A percentile compares a stretch with the other conserved stretches of the same genome.
Conservation (phyloP, 2,888 invertebrate species). For the Drosophila recens region DNA sequence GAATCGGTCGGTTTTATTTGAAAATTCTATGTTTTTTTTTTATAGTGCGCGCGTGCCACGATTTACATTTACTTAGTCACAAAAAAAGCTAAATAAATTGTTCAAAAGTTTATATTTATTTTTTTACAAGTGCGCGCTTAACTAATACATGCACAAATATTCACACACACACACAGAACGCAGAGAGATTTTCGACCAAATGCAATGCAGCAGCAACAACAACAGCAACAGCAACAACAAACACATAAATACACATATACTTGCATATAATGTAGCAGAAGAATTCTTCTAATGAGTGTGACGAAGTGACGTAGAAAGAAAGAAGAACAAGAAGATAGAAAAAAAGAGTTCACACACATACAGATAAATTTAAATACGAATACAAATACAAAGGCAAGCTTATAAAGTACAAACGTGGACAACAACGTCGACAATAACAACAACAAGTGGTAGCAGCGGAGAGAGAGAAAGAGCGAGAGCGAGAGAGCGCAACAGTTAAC, state of each 20-base stretch:
- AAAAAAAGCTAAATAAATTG: slow-evolving; percentile 50
- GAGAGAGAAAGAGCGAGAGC: background rate
- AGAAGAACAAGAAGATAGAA: slow-evolving; percentile 42
- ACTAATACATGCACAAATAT: slow-evolving; percentile 10
- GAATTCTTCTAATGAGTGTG: slow-evolving; percentile 65
- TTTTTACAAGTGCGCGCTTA: slow-evolving; percentile 57
- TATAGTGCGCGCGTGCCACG: slow-evolving; percentile 62
- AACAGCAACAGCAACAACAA: slow-evolving; percentile 33
- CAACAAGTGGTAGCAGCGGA: slow-evolving; percentile 27
- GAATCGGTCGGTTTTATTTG: slow-evolving; percentile 54
- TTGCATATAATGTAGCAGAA: slow-evolving; percentile 67
- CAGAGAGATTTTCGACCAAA: slow-evolving; percentile 27
- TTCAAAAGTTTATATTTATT: slow-evolving; percentile 13
- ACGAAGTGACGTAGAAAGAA: slow-evolving; percentile 73
- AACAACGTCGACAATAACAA: slow-evolving; percentile 37
- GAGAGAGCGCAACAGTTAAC: slow-evolving; percentile 53
- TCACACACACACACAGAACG: background rate
- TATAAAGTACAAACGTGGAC: slow-evolving; percentile 57
- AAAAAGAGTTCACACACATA: slow-evolving; percentile 51
- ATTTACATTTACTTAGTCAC: slow-evolving; percentile 49
- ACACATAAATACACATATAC: slow-evolving; percentile 18
- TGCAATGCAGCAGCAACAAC: slow-evolving; percentile 20
- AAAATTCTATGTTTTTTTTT: slow-evolving; percentile 46
- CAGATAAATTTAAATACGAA: slow-evolving; percentile 20
- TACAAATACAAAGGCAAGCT: slow-evolving; percentile 24